Evolutionary conservation across 2,113 vertebrate species (phyloP).

Genomic region (Stigmatopora argus): DNA sequence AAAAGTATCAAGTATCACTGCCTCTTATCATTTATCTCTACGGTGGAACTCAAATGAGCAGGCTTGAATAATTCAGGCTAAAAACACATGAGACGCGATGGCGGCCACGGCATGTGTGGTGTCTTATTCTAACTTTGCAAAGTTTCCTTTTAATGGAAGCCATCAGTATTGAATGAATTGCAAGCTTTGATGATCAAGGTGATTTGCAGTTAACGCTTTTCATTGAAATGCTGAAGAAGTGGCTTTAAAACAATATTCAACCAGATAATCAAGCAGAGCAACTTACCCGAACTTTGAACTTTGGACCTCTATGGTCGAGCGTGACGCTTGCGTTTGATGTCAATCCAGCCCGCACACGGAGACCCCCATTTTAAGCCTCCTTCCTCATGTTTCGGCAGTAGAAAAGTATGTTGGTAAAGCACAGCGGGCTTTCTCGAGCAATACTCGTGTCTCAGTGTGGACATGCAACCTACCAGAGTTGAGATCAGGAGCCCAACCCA

Average conservation of each 20-base stretch:
- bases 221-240: not conserved
- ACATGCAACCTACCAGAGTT: not conserved
- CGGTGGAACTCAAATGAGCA: conserved; percentile 47
- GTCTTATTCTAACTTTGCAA: conserved; percentile 16
- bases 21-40: conserved; percentile 35
- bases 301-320: not conserved
- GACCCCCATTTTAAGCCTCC: not conserved
- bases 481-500: not conserved
- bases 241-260: not conserved
- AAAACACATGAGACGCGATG: conserved; percentile 30
- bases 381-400: not conserved
- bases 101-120: conserved; percentile 37
- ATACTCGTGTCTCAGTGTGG: not conserved
- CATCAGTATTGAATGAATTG: not conserved
- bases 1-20: conserved; percentile 7
- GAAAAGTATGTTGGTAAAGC: not conserved
- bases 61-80: conserved; percentile 67
- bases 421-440: not conserved
- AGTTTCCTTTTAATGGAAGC: not conserved
- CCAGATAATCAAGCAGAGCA: not conserved
- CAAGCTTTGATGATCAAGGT: not conserved
- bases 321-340: not conserved
- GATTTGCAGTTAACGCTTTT: not conserved
- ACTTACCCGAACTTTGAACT: conserved; percentile 22
- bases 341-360: not conserved